These are phyloP conservation scores for Chaenodraco wilsoni DNA, from an alignment of 2,797 vertebrate species.

Conservation along the genomic window DNA sequence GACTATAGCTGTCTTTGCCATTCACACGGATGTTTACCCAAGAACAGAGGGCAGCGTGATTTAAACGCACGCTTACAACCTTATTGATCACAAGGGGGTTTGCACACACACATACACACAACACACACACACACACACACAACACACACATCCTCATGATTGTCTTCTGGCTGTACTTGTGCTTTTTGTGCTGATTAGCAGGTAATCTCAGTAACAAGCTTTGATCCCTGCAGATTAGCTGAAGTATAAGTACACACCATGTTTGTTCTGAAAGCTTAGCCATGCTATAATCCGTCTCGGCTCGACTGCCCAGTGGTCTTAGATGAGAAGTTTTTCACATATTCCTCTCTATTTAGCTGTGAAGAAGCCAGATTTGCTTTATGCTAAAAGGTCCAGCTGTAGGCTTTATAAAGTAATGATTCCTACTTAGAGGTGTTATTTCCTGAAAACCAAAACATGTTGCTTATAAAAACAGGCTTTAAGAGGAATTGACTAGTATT, in stretches of 20 bases:
- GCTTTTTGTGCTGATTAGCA: conserved; percentile 88
- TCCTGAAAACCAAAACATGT: conserved; percentile 12
- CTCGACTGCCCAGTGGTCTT: conserved; percentile 47
- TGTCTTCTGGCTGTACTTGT: conserved; percentile 67
- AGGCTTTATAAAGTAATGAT: conserved; percentile 46
- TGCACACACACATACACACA: conserved; percentile 48
- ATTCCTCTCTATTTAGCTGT: conserved; percentile 42
- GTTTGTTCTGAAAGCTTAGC: conserved; percentile 70
- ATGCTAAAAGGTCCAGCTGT: conserved; percentile 32
- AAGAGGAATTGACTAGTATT: conserved; percentile 9
- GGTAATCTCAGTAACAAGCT: conserved; percentile 86
- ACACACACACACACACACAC: conserved; percentile 18
- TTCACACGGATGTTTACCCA: conserved; percentile 94
- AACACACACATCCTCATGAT: conserved; percentile 52
- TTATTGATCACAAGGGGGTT: conserved; percentile 88
- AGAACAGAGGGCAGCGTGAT: conserved; percentile 90
- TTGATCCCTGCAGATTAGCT: conserved; percentile 78
- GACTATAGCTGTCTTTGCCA: conserved; percentile 93
- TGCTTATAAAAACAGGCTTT: conserved; percentile 37
- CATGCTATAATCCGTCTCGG: conserved; percentile 59
- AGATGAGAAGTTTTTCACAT: conserved; percentile 41
- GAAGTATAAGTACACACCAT: conserved; percentile 75
- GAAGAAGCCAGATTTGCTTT: conserved; percentile 42
- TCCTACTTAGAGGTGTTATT: conserved; percentile 40
- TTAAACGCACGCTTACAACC: conserved; percentile 88